Percentiles rank a stretch among this genome's conserved stretches.
Evolutionary conservation across 2,888 invertebrate genomes (phyloP).

Genomic region (Tuberolachnus salignus): DNA sequence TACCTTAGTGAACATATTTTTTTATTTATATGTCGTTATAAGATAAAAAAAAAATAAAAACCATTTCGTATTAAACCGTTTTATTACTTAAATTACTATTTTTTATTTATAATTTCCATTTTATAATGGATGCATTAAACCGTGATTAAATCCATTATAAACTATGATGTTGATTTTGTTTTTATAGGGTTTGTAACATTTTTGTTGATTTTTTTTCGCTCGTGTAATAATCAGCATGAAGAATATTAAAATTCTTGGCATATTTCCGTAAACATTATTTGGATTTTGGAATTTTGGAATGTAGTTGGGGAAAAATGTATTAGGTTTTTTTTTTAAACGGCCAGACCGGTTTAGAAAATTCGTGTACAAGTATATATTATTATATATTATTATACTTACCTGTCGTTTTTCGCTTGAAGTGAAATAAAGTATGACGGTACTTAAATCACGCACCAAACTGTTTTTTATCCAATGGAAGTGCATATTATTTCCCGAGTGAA

Average conservation of each 20-base stretch:
- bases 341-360: constrained; percentile 19
- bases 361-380: neutral
- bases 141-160: too few species aligned
- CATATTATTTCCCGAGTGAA: constrained; percentile 5
- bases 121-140: too few species aligned
- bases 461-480: neutral
- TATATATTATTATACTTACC: neutral
- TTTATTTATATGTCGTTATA: neutral
- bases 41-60: too few species aligned
- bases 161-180: too few species aligned
- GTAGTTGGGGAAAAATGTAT: neutral
- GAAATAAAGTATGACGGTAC: neutral
- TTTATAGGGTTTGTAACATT: too few species aligned
- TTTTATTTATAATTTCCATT: too few species aligned
- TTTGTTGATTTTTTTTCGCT: too few species aligned
- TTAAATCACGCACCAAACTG: neutral
- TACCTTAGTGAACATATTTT: too few species aligned
- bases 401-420: constrained; percentile 2
- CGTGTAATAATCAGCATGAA: too few species aligned
- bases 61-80: too few species aligned
- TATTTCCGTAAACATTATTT: neutral
- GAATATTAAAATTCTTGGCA: too few species aligned
- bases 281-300: neutral
- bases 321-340: neutral
- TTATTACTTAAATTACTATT: too few species aligned